phyloP scores from a whole-genome alignment of 2,113 vertebrate genomes.

The Fukomys damarensis region DNA sequence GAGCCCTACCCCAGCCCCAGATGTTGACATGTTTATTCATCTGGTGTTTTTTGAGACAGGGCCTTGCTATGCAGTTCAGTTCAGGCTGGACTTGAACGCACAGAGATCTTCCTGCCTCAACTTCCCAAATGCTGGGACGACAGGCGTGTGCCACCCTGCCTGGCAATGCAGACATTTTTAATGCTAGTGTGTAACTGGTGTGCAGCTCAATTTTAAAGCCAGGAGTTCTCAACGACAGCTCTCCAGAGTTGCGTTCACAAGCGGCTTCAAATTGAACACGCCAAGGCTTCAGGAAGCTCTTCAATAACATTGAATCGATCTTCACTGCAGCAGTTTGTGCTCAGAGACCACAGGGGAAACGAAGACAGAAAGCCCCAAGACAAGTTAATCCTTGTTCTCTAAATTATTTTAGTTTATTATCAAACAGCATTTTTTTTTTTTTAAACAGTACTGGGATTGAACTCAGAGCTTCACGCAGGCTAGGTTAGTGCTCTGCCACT shows the following conservation, averaged over 20 bases:
- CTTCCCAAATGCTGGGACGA: background rate
- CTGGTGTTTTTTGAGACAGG: background rate
- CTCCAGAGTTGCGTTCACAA: background rate
- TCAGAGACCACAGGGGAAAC: background rate
- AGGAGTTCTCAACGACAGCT: background rate
- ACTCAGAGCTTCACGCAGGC: background rate
- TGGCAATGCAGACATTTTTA: background rate
- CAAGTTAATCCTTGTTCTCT: background rate
- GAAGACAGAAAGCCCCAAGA: background rate
- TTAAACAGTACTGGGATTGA: background rate
- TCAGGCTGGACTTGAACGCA: background rate
- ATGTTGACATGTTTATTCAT: background rate
- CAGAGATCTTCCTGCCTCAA: background rate
- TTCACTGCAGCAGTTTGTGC: background rate
- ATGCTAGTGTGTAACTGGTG: background rate
- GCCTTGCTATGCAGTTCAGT: background rate
- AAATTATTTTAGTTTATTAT: background rate
- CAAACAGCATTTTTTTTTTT: background rate
- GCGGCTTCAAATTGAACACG: background rate
- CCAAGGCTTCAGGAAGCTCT: background rate
- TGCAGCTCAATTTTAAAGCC: constrained; percentile 21
- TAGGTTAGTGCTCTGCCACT: background rate
- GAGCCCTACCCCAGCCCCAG: background rate
- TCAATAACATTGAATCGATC: background rate
- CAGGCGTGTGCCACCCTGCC: background rate